Base-by-base conservation (phyloP, 2,888 invertebrate species). In the Gandaritis pyraliata region DNA sequence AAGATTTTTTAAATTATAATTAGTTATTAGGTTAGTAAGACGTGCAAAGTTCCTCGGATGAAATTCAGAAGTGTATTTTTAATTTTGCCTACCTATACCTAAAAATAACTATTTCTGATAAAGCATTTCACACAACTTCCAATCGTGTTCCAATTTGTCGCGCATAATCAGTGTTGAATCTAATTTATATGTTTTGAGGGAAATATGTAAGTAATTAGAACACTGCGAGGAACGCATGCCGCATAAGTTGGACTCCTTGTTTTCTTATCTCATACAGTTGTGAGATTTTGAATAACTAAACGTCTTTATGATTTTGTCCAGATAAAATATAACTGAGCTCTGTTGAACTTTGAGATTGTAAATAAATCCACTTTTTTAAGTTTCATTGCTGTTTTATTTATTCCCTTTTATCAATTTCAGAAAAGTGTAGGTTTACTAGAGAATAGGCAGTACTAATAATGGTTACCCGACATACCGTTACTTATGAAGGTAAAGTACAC, bases 211-310 rank as follows among this genome's bases (percentile, higher is more conserved):
- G 16, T 3, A 51, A 49, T 57, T 70, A 53, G 63, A 64, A 47
- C 45, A 65, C 54, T 65, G 55, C 6, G 58, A 65, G 64, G 56
- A 41, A 63, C 63, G 66, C 65, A 65, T 64, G 52, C 49, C 49
- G 47, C 38, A 30, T 47, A 57, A 54, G 30, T 56, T 55, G 43
- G 16, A 50, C 58, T 49, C 36, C 18, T 30, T 38, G 72, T 71
- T 72, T 70, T 59, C 68, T 58, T 50, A 59, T 71, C 71, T 72
- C 69, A 70, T 58, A 52, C 38, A 30, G 8, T 38, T 33, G 50
- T 65, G 65, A 65, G 65, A 59, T 53, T 23, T 57, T 43, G 62
- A 23, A 29, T 43, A 65, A 51, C 53, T 41, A 30, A 18, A 47
- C 51, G 57, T 66, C 56, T 58, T 0, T 11, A 6, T 16, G 54